phyloP scores from a whole-genome alignment of 2,797 vertebrate genomes.

The Acipenser ruthenus region DNA sequence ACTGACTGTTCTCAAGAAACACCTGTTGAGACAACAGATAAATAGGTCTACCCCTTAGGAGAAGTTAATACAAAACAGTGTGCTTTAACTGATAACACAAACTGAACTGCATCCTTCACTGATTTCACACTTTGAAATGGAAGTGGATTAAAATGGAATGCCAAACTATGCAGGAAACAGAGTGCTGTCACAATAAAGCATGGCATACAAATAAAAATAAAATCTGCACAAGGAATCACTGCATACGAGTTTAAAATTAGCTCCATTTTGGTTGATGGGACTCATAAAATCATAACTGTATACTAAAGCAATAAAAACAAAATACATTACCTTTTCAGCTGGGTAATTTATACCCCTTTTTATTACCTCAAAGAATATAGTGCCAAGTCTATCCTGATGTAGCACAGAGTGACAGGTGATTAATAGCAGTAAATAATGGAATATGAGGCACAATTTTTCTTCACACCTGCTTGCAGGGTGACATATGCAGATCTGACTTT shows the following conservation, averaged over 20 bases:
- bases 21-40: too few relatives aligned
- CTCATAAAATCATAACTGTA: slow-evolving; percentile 12
- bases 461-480: slow-evolving; percentile 24
- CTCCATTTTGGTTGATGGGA: slow-evolving; percentile 16
- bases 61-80: too few relatives aligned
- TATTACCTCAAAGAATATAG: slow-evolving; percentile 10
- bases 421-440: slow-evolving; percentile 37
- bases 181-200: neutral
- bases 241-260: slow-evolving; percentile 17
- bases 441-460: slow-evolving; percentile 28
- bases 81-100: too few relatives aligned
- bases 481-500: slow-evolving; percentile 30
- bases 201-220: slow-evolving; percentile 7
- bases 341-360: slow-evolving; percentile 23
- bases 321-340: slow-evolving; percentile 15
- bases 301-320: slow-evolving; percentile 13
- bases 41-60: too few relatives aligned
- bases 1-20: too few relatives aligned
- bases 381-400: slow-evolving; percentile 12
- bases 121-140: too few relatives aligned
- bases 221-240: slow-evolving; percentile 1
- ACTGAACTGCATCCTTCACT: too few relatives aligned
- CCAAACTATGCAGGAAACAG: neutral
- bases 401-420: slow-evolving; percentile 27
- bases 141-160: too few relatives aligned